These are phyloP conservation scores for Fundulus diaphanus DNA, from an alignment of 2,797 vertebrate genomes.

Conservation along the genomic window DNA sequence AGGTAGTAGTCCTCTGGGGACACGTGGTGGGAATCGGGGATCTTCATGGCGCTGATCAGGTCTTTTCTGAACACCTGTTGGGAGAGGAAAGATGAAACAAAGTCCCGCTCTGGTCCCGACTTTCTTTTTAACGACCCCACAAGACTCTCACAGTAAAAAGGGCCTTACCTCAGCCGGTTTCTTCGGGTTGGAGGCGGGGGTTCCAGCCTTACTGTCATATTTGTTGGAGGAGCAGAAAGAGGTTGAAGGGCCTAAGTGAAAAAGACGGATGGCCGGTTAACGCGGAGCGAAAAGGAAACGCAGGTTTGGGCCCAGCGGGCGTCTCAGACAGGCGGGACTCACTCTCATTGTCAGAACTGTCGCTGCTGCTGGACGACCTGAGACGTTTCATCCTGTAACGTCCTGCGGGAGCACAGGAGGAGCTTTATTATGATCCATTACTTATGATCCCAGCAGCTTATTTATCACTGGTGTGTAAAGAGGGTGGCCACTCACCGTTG, in stretches of 20 bases:
- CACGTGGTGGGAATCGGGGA: slow-evolving; percentile 95
- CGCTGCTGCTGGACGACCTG: slow-evolving; percentile 94
- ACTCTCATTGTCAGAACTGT: slow-evolving; percentile 99
- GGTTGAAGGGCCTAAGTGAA: slow-evolving; percentile 90
- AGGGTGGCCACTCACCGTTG: slow-evolving; percentile 74
- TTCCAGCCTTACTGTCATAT: slow-evolving; percentile 90
- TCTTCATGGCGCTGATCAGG: slow-evolving; percentile 99
- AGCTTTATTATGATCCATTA: background rate
- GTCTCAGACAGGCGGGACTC: slow-evolving; percentile 68
- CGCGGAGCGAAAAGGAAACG: background rate
- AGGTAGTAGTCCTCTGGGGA: slow-evolving; percentile 93
- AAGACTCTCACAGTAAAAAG: background rate
- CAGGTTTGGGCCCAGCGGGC: background rate
- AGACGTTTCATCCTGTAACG: slow-evolving; percentile 98
- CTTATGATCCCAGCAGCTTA: background rate
- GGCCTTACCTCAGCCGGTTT: slow-evolving; percentile 91
- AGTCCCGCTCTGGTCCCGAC: background rate
- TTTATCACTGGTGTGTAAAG: background rate
- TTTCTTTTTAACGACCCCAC: background rate
- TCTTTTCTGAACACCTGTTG: slow-evolving; percentile 97
- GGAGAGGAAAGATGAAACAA: background rate
- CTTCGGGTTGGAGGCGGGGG: slow-evolving; percentile 88
- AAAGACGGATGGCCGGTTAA: slow-evolving; percentile 19
- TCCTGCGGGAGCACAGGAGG: slow-evolving; percentile 76
- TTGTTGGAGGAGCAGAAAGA: slow-evolving; percentile 92